Conservation (phyloP, 2,797 vertebrate species). For the Pogoniulus pusillus region DNA sequence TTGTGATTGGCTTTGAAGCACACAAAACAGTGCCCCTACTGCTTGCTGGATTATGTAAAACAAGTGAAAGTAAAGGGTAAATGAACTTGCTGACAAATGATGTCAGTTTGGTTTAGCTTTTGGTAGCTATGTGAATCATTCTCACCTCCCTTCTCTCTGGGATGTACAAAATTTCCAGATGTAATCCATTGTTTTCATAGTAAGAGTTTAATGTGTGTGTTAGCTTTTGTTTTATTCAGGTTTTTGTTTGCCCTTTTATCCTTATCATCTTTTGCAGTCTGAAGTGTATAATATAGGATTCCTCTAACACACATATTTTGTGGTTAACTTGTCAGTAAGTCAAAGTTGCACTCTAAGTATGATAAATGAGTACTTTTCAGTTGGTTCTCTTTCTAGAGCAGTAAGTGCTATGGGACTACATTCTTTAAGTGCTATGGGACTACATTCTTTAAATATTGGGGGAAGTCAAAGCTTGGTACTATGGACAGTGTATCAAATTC, state of each 20-base stretch:
- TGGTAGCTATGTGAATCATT: not conserved
- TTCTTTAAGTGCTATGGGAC: not conserved
- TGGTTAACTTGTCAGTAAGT: not conserved
- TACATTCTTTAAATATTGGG: not conserved
- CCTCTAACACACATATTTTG: not conserved
- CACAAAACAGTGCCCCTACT: not conserved
- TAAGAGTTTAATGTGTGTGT: not conserved
- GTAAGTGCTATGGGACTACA: not conserved
- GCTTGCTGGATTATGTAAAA: not conserved
- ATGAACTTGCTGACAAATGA: not conserved
- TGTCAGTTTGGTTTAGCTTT: not conserved
- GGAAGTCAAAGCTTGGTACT: not conserved
- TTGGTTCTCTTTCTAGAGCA: not conserved
- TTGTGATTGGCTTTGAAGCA: not conserved
- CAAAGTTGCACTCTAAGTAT: not conserved
- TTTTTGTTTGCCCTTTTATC: not conserved
- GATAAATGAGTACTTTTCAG: not conserved
- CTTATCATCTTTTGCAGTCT: not conserved
- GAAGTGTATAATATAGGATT: not conserved
- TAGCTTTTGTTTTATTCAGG: not conserved
- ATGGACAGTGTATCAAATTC: not conserved
- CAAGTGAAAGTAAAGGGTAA: not conserved
- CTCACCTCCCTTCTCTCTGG: not conserved
- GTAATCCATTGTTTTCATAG: not conserved
- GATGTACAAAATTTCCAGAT: not conserved